Conservation (phyloP, 2,113 vertebrate species). For the Callipepla californica region DNA sequence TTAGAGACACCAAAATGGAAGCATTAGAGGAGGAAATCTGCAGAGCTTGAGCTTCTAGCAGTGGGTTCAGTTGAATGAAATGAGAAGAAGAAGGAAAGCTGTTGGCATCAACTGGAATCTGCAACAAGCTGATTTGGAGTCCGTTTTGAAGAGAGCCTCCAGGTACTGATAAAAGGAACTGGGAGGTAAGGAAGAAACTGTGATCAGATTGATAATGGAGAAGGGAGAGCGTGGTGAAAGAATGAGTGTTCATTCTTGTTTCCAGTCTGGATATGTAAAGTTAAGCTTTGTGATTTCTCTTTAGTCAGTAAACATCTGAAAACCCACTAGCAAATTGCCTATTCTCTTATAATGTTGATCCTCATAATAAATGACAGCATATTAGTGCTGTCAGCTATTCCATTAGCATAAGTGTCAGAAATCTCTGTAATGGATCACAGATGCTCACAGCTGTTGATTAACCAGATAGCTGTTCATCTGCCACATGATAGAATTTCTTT, state of each 20-base stretch:
- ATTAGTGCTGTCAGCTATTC: constrained; percentile 17
- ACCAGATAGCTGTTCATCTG: constrained; percentile 1
- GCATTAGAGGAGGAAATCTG: neutral
- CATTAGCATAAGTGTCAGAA: neutral
- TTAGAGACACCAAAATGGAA: neutral
- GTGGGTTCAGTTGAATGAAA: accelerated
- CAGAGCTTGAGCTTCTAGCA: neutral
- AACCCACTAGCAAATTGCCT: neutral
- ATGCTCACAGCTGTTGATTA: constrained; percentile 47
- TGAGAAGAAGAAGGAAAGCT: neutral
- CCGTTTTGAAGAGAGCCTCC: neutral
- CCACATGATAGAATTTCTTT: constrained; percentile 1
- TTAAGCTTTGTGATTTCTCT: neutral
- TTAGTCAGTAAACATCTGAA: neutral
- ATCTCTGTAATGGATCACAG: neutral
- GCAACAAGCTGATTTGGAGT: neutral
- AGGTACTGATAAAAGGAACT: neutral
- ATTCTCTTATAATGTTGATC: neutral
- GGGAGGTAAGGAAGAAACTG: neutral
- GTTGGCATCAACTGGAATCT: neutral
- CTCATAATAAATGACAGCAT: neutral
- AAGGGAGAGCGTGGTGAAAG: neutral
- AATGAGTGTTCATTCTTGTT: neutral
- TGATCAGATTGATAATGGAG: neutral
- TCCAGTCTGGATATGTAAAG: neutral